These are phyloP conservation scores for Myotis planiceps DNA, from an alignment of 2,797 vertebrate genomes.

Conservation along the genomic window DNA sequence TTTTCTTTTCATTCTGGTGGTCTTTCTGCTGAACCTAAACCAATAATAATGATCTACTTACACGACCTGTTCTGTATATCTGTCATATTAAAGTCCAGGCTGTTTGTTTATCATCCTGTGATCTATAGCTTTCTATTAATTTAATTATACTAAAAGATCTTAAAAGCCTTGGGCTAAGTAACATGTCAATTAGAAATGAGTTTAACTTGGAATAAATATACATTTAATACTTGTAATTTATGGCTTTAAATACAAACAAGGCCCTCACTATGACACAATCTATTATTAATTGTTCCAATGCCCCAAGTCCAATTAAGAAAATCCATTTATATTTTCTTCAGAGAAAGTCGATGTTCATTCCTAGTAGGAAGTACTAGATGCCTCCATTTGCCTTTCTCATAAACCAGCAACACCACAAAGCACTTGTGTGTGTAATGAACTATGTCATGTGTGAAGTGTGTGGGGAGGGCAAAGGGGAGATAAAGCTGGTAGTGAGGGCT, in stretches of 20 bases:
- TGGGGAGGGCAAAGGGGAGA: not conserved
- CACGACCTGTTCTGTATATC: slow-evolving; percentile 92
- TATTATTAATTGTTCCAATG: slow-evolving; percentile 96
- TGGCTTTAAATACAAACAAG: slow-evolving; percentile 94
- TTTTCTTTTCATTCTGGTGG: slow-evolving; percentile 69
- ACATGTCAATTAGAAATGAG: slow-evolving; percentile 98
- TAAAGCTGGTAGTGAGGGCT: slow-evolving; percentile 23
- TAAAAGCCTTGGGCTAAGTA: slow-evolving; percentile 98
- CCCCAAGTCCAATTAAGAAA: slow-evolving; percentile 93
- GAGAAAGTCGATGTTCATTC: slow-evolving; percentile 93
- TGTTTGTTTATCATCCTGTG: slow-evolving; percentile 97
- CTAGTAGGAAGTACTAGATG: slow-evolving; percentile 88
- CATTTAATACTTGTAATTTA: slow-evolving; percentile 97
- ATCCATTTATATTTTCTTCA: slow-evolving; percentile 94
- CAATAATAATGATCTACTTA: slow-evolving; percentile 94
- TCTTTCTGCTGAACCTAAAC: slow-evolving; percentile 91
- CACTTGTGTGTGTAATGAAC: slow-evolving; percentile 79
- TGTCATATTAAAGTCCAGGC: slow-evolving; percentile 93
- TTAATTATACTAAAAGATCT: slow-evolving; percentile 97
- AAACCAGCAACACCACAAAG: slow-evolving; percentile 80
- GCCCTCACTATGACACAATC: slow-evolving; percentile 93
- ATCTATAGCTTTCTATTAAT: slow-evolving; percentile 99
- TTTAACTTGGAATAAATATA: slow-evolving; percentile 98
- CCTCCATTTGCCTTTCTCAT: slow-evolving; percentile 77
- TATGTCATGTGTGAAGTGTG: slow-evolving; percentile 43